These are phyloP conservation scores for Lucilia sericata DNA, from an alignment of 1,140 invertebrate species.

Conservation along the genomic window DNA sequence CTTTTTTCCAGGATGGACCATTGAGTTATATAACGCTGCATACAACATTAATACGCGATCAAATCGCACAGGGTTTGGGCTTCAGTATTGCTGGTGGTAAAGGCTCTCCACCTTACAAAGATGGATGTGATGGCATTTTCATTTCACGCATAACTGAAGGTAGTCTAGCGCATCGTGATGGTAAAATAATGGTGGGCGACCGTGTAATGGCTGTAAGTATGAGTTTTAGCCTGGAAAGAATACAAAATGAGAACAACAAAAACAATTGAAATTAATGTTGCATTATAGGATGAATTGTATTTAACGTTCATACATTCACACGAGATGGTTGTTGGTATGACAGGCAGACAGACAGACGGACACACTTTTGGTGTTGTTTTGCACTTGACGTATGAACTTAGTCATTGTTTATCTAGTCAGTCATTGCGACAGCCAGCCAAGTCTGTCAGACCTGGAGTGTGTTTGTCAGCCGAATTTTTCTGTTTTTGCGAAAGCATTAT, in stretches of 20 bases:
- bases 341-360: not conserved
- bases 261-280: slow-evolving; percentile 13
- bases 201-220: slow-evolving; percentile 87
- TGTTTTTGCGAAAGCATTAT: not conserved
- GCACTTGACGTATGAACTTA: not conserved
- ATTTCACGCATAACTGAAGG: slow-evolving; percentile 93
- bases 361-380: not conserved
- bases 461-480: not conserved
- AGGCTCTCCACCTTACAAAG: slow-evolving; percentile 83
- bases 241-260: not conserved
- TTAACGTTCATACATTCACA: not conserved
- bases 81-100: slow-evolving; percentile 97
- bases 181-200: slow-evolving; percentile 93
- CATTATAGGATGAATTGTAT: not conserved
- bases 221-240: not conserved
- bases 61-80: slow-evolving; percentile 84
- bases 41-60: slow-evolving; percentile 90
- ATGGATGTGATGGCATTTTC: slow-evolving; percentile 85
- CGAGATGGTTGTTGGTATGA: not conserved
- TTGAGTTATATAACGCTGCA: slow-evolving; percentile 80
- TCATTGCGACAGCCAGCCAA: not conserved
- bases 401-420: not conserved
- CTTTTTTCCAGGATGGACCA: slow-evolving; percentile 65
- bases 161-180: slow-evolving; percentile 92
- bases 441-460: not conserved